These are phyloP conservation scores for Flexamia atlantica DNA, from an alignment of 2,888 invertebrate genomes.

Conservation along the genomic window DNA sequence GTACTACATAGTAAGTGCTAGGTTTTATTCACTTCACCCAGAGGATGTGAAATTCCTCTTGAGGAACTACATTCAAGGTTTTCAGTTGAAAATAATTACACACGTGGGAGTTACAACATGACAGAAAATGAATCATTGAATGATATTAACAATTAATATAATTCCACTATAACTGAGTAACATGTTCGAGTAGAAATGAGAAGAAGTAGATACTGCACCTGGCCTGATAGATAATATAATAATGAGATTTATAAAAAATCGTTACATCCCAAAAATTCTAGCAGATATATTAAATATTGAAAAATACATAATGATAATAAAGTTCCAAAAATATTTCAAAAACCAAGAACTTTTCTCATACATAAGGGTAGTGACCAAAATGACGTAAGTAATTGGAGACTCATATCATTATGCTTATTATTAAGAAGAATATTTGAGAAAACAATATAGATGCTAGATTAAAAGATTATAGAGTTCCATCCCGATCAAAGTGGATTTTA, in stretches of 20 bases:
- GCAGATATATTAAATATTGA: background rate
- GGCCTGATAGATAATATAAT: background rate
- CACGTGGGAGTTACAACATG: background rate
- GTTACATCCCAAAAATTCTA: background rate
- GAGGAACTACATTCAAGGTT: background rate
- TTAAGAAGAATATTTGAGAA: constrained; percentile 2
- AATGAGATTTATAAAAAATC: background rate
- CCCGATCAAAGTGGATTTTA: background rate
- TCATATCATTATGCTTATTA: background rate
- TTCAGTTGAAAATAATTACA: background rate
- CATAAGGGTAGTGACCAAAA: background rate
- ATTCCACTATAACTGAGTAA: background rate
- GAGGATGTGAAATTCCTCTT: background rate
- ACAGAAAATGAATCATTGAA: background rate
- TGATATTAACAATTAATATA: background rate
- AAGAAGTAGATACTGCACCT: constrained; percentile 5
- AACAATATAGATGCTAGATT: background rate
- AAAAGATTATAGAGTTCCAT: background rate
- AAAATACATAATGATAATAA: background rate
- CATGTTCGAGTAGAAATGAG: background rate
- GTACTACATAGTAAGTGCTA: too few species aligned
- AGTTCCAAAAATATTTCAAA: background rate
- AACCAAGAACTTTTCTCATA: background rate
- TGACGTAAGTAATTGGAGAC: background rate
- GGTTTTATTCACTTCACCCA: too few species aligned